Evolutionary conservation across 2,113 vertebrate species (phyloP), one percentile per base, ranked within the genome.

Genomic region (Coptodon rendalli): DNA sequence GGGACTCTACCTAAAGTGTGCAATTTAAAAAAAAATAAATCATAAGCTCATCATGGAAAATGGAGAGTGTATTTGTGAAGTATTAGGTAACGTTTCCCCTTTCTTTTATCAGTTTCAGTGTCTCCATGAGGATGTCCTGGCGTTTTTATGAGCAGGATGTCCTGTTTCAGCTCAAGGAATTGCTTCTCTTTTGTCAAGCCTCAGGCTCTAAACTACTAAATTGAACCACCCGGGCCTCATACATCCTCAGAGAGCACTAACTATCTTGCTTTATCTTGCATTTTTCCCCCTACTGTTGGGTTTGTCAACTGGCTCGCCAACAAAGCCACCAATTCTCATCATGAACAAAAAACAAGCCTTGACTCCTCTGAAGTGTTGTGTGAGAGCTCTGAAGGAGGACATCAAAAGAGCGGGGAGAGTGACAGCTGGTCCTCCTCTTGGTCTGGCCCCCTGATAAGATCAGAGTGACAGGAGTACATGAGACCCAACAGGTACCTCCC

Each of bases 351-450:
- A 93, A 91, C 88, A 94, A 93, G 91, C 59, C 84, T 43, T 3
- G 43, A 29, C 82, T 89, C 85, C 40, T 93, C 88, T 93, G 86
- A 92, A 91, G 89, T 73, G 54, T 73, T 84, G 81, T 82, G 87
- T 90, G 78, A 63, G 87, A 73, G 90, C 76, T 91, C 86, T 91
- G 79, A 48, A 82, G 84, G 68, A 84, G 66, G 87, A 95, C 92
- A 94, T 96, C 95, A 95, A 96, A 96, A 94, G 93, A 79, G 48
- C 10, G 66, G 90, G 7, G 86, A 94, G 95, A 94, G 89, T 92
- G 95, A 96, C 95, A 96, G 94, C 94, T 95, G 95, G 95, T 95
- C 95, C 93, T 94, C 93, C 95, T 95, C 94, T 95, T 91, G 94
- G 91, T 90, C 84, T 24, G 92, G 82, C 88, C 94, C 93, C 95